A percentile compares a stretch with the other conserved stretches of the same genome.
Conservation (phyloP, 1,140 invertebrate species). For the Cepaea nemoralis region DNA sequence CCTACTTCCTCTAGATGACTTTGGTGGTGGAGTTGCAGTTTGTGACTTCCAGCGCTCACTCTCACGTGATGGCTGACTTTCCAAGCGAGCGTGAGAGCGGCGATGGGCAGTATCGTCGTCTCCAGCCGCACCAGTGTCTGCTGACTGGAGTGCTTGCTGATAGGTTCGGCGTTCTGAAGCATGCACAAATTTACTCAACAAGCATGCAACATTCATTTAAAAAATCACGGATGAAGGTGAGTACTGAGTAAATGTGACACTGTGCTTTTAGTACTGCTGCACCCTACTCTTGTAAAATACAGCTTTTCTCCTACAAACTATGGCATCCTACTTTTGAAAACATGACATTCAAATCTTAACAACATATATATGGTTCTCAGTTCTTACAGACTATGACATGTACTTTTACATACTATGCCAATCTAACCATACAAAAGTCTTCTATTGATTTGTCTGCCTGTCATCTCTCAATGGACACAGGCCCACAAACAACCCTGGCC, state of each 20-base stretch:
- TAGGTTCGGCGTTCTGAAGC: slow-evolving; percentile 30
- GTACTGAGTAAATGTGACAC: background rate
- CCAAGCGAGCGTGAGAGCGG: slow-evolving; percentile 31
- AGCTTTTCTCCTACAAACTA: too few relatives aligned
- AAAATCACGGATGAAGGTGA: background rate
- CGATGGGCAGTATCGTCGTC: slow-evolving; percentile 18
- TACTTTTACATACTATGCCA: too few relatives aligned
- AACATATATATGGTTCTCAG: too few relatives aligned
- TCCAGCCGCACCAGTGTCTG: background rate
- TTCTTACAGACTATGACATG: too few relatives aligned
- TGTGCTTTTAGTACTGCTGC: too few relatives aligned
- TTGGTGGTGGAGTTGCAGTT: background rate
- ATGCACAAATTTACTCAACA: slow-evolving; percentile 29
- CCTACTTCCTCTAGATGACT: slow-evolving; percentile 33
- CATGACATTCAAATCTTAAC: too few relatives aligned
- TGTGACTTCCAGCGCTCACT: background rate
- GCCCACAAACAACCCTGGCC: too few relatives aligned
- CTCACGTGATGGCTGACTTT: background rate
- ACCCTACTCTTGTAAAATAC: too few relatives aligned
- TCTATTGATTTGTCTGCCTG: too few relatives aligned
- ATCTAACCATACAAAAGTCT: too few relatives aligned
- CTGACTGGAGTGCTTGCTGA: background rate
- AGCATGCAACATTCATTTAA: background rate
- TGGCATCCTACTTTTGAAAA: too few relatives aligned
- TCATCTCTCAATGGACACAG: too few relatives aligned